Evolutionary conservation across 2,888 invertebrate species (phyloP).

Genomic region (Rhabditoides inermis): DNA sequence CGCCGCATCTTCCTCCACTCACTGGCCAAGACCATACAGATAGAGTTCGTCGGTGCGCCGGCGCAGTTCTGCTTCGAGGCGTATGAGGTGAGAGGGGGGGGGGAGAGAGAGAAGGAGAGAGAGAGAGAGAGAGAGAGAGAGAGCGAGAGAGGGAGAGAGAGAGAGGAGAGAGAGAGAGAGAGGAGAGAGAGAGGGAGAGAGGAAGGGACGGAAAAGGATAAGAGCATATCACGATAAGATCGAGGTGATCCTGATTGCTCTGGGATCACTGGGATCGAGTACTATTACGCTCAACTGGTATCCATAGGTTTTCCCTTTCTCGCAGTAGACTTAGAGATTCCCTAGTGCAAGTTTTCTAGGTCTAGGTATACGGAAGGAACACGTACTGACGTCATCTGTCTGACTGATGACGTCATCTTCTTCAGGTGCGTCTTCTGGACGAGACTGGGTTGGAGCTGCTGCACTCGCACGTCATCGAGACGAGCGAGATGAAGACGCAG

Average conservation of each 20-base stretch:
- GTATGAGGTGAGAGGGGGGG: slow-evolving; percentile 31
- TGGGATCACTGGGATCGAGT: too few species aligned
- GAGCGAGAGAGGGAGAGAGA: neutral
- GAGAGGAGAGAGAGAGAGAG: neutral
- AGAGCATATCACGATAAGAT: too few species aligned
- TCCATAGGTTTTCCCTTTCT: too few species aligned
- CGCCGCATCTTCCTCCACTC: slow-evolving; percentile 40
- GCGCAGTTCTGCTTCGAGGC: slow-evolving; percentile 47
- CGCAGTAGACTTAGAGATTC: too few species aligned
- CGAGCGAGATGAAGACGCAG: slow-evolving; percentile 32
- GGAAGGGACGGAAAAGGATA: too few species aligned
- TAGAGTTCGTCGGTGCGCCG: slow-evolving; percentile 49
- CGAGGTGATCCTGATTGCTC: too few species aligned
- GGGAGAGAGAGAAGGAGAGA: neutral
- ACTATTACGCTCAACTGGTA: too few species aligned
- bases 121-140: neutral
- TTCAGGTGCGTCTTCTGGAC: slow-evolving; percentile 45
- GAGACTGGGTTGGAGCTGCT: slow-evolving; percentile 36
- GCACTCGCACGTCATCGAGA: slow-evolving; percentile 22
- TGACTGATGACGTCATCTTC: neutral
- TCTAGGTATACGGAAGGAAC: neutral
- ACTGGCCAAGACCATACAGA: slow-evolving; percentile 38
- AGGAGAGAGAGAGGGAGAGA: too few species aligned
- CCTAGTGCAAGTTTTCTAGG: too few species aligned
- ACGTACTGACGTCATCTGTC: too few species aligned